Evolutionary conservation across 2,888 invertebrate genomes (phyloP), one percentile per base, ranked within the genome.

Genomic region (Stegana nigrithorax): DNA sequence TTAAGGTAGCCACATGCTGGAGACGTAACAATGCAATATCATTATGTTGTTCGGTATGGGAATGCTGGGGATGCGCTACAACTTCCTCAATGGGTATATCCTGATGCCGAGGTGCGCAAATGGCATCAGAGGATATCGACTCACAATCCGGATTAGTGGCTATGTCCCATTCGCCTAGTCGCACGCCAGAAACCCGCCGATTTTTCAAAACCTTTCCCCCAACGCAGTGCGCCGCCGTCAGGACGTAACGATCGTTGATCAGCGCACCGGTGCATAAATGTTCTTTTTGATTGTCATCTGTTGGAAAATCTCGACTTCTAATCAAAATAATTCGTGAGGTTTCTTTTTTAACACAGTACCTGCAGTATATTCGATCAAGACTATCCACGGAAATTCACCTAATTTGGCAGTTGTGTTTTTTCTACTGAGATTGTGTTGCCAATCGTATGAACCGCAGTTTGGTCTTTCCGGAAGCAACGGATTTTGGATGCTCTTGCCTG

Each of bases 221-320:
- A 7, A 62, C 56, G 32, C 75, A 76, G 32, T 76, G 75, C 3
- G 69, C 75, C 5, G 77, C 75, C 1, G 79, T 76, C 10, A 76
- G 27, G 1, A 73, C 60, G 59, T 76, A 76, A 5, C 75, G 73
- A 1, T 62, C 57, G 59, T 71, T 76, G 51, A 76, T 76, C 29
- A 76, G 60, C 21, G 69, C 77, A 0, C 75, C 79, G n/a, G 70
- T 77, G 14, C 75, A 76, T 10, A 67, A 75, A n/a, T 76, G 75
- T 27, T 75, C 27, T 59, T 74, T 74, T 25, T 71, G 67, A 39
- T 69, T 57, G 14, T 53, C 63, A 8, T 63, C 75, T 75, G 55
- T 7, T 7, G 17, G 21, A 4, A 36, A 19, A 7, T 12, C 12
- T 6, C 6, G 8, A 55, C 4, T 5, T 12, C 7, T 4, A 21